phyloP scores from a whole-genome alignment of 2,888 invertebrate species.

The Ganaspis brasiliensis region DNA sequence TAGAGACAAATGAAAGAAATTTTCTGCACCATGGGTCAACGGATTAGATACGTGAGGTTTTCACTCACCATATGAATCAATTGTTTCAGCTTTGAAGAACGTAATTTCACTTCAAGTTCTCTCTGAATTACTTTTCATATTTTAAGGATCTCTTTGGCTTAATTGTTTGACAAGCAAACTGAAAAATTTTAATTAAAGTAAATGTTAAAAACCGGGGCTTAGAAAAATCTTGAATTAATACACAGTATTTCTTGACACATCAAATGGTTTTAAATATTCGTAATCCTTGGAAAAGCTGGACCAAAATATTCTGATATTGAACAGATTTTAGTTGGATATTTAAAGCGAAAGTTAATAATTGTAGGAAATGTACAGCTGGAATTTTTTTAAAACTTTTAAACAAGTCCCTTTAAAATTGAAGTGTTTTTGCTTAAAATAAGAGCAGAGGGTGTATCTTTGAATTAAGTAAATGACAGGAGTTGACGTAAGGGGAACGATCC shows the following conservation, averaged over 20 bases:
- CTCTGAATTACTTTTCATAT: conserved; percentile 10
- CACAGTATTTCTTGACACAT: too few species aligned
- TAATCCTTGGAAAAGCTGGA: too few species aligned
- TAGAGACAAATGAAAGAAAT: conserved; percentile 39
- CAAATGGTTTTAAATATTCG: too few species aligned
- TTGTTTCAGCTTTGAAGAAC: not conserved
- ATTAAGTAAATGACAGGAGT: conserved; percentile 35
- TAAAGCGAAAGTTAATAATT: too few species aligned
- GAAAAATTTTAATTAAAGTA: not conserved
- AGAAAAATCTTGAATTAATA: too few species aligned
- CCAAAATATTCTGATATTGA: too few species aligned
- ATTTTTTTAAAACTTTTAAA: too few species aligned
- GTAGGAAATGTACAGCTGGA: too few species aligned
- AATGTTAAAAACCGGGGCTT: not conserved
- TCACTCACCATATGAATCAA: conserved; percentile 2
- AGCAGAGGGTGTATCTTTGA: conserved; percentile 23
- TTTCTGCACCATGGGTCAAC: conserved; percentile 5
- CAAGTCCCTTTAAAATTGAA: too few species aligned
- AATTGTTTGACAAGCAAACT: not conserved
- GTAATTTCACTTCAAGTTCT: conserved; percentile 11
- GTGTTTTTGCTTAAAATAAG: conserved; percentile 13
- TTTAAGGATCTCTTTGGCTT: not conserved
- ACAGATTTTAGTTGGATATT: too few species aligned
- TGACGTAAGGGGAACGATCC: conserved; percentile 63
- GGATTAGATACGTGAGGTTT: conserved; percentile 21